Evolutionary conservation across 2,797 vertebrate species (phyloP).

Genomic region (Chrysocyon brachyurus): DNA sequence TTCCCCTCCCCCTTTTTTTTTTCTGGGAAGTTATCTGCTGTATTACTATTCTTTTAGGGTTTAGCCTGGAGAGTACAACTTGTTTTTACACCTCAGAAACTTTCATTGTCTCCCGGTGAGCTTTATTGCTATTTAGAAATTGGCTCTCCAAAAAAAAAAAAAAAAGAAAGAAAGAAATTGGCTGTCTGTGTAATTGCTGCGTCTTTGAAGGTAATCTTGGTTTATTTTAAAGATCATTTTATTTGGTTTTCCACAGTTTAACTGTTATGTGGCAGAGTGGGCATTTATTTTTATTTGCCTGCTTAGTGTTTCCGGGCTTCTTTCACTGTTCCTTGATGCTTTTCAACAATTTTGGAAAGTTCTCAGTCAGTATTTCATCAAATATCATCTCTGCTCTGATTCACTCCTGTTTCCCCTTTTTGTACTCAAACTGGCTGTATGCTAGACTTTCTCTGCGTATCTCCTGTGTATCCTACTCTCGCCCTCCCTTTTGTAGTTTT

Average conservation of each 20-base stretch:
- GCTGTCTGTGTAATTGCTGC: not conserved
- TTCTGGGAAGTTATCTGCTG: conserved; percentile 24
- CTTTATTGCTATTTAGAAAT: not conserved
- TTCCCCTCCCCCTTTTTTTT: not conserved
- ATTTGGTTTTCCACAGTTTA: conserved; percentile 4
- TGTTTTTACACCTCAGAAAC: not conserved
- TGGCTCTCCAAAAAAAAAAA: too few relatives aligned
- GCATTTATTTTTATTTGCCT: conserved; percentile 14
- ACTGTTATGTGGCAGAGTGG: not conserved
- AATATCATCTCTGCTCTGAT: not conserved
- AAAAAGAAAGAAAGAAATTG: too few relatives aligned
- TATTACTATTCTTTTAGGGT: not conserved
- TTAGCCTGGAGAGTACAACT: not conserved
- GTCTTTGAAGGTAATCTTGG: conserved; percentile 21
- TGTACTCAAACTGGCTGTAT: not conserved
- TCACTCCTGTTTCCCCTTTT: not conserved
- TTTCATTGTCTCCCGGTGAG: not conserved
- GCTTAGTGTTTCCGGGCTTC: not conserved
- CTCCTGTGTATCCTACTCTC: not conserved
- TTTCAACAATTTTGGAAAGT: not conserved
- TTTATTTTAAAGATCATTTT: conserved; percentile 9
- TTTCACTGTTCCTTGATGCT: not conserved
- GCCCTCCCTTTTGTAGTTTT: not conserved
- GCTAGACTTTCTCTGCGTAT: not conserved
- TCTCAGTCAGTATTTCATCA: not conserved